These are phyloP conservation scores for Globodera ellingtonae DNA, from an alignment of 1,140 invertebrate genomes.

Conservation along the genomic window DNA sequence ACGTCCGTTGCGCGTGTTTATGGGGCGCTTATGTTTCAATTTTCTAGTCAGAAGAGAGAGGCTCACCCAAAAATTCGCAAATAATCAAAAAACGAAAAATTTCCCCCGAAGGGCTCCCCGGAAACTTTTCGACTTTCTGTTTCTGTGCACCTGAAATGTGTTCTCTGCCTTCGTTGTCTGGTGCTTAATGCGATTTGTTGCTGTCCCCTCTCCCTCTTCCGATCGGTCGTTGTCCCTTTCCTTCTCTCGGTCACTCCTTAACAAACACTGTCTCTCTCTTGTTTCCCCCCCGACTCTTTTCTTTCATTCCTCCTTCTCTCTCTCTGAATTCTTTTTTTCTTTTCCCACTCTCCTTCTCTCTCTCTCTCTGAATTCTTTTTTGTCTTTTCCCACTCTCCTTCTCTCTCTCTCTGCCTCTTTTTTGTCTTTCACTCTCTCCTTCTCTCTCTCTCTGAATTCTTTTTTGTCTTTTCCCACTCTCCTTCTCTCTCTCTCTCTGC, in stretches of 20 bases:
- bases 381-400: not conserved
- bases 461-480: too few species aligned
- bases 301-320: too few species aligned
- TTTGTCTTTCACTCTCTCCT: not conserved
- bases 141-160: conserved; percentile 17
- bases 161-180: conserved; percentile 15
- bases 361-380: too few species aligned
- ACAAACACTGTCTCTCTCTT: too few species aligned
- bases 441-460: not conserved
- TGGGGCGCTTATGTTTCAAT: not conserved
- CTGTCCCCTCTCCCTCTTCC: not conserved
- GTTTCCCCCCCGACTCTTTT: too few species aligned
- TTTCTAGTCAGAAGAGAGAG: too few species aligned
- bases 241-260: not conserved
- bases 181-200: not conserved
- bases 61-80: too few species aligned
- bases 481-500: too few species aligned
- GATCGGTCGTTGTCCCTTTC: not conserved
- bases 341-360: too few species aligned
- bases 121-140: not conserved
- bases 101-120: not conserved
- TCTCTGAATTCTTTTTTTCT: too few species aligned
- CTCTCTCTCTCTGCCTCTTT: not conserved
- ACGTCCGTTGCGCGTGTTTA: too few species aligned
- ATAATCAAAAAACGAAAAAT: too few species aligned